Conservation (phyloP, 2,888 invertebrate genomes). For the Ophraella communa region DNA sequence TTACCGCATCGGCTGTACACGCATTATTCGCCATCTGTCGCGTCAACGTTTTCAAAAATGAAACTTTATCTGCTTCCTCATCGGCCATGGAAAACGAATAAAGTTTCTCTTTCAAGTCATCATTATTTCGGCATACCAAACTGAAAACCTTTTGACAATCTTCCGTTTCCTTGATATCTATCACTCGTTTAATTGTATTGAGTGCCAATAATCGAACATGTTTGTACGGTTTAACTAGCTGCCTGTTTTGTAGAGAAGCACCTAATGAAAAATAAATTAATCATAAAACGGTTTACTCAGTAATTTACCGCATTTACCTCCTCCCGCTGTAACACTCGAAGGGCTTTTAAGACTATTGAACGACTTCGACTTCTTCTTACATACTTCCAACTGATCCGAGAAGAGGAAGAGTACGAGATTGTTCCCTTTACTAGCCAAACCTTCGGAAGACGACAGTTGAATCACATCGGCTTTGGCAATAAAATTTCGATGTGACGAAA, state of each 20-base stretch:
- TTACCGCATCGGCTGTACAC: conserved; percentile 91
- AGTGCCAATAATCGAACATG: conserved; percentile 90
- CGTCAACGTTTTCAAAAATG: conserved; percentile 83
- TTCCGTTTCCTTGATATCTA: conserved; percentile 87
- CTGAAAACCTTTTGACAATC: conserved; percentile 90
- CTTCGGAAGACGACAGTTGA: conserved; percentile 76
- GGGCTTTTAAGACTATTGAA: conserved; percentile 76
- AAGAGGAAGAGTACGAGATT: conserved; percentile 90
- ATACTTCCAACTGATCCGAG: conserved; percentile 93
- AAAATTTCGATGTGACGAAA: conserved; percentile 91
- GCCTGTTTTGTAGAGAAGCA: conserved; percentile 57
- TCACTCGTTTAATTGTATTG: conserved; percentile 87
- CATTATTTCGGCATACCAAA: conserved; percentile 84
- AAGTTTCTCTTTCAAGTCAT: conserved; percentile 84
- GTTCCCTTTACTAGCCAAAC: conserved; percentile 80
- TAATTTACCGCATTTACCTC: conserved; percentile 18
- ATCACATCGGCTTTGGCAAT: conserved; percentile 87
- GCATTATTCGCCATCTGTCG: conserved; percentile 91
- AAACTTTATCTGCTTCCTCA: conserved; percentile 81
- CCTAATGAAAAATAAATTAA: conserved; percentile 26
- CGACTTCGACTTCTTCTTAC: conserved; percentile 82
- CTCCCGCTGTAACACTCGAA: conserved; percentile 56
- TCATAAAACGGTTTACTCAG: too few species aligned
- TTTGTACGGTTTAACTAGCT: conserved; percentile 84
- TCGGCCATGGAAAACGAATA: conserved; percentile 85